Base-by-base conservation (phyloP, 37 sponge, comb jelly and placozoan genomes). In the Ephydatia muelleri region DNA sequence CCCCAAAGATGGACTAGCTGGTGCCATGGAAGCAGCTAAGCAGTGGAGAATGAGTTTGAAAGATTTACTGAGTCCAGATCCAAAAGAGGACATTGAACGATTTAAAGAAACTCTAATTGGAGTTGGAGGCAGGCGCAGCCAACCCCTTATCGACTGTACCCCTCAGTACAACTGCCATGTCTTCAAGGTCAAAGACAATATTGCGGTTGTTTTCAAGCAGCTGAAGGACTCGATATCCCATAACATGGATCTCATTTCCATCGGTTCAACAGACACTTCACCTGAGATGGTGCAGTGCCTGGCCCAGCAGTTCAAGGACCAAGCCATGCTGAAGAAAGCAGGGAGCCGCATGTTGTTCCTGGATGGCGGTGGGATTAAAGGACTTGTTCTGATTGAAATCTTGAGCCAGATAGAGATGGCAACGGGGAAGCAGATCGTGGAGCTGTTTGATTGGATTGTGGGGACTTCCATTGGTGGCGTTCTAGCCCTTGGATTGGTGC, bases 361-460 rank as follows among this genome's bases (percentile, higher is more conserved):
- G 8, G 80, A 79, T 79, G 80, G 80, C 6, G 49, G 49, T 4
- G 49, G 80, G n/a, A 13, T 49, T 27, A 79, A 66, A 79, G 38
- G 80, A 65, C 30, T 79, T 11, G 64, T 79, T 65, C 64, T 57
- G 31, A 28, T 79, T 30, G 80, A 79, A 22, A 79, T 71, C 32
- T 13, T 71, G 72, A 71, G 30, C 12, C 32, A 71, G 72, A 5
- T 71, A 1, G 72, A 71, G 72, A 23, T 31, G 72, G 35, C 32
- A 21, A 71, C 72, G 13, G 72, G 72, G 30, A 31, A 33, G 35
- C 11, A 71, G 72, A 71, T 71, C 21, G 35, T 33, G 0, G 72
- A 71, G 72, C 30, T 71, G 32, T 71, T 71, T 71, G 72, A 71
- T 33, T 71, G 72, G 72, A 34, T 71, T 71, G 35, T 71, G 30